Evolutionary conservation across 2,888 invertebrate species (phyloP), one percentile per base, ranked within the genome.

Genomic region (Zaprionus obscuricornis): DNA sequence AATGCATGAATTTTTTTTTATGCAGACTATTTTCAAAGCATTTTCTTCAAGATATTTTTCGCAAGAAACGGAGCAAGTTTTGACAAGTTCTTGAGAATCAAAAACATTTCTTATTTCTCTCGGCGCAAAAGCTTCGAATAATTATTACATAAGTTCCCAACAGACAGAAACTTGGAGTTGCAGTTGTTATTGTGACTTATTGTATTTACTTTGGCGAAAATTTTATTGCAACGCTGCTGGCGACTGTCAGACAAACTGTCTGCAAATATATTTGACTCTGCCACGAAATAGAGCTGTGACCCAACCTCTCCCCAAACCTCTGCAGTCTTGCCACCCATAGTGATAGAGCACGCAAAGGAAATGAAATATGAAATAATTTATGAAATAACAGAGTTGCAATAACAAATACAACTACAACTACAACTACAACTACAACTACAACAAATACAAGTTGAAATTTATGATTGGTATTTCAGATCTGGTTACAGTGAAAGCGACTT

Each of bases 311-410:
- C n/a, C n/a, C n/a, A n/a, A n/a, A n/a, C n/a, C n/a, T n/a, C n/a
- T n/a, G n/a, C n/a, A n/a, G n/a, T n/a, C n/a, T n/a, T n/a, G n/a
- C n/a, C n/a, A n/a, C n/a, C n/a, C n/a, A n/a, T 60, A 36, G 55
- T 31, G 39, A 27, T 62, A 45, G 59, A 46, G 54, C 56, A 78
- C 65, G 78, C 52, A 60, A 63, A 66, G 74, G 82, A 86, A 79
- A 85, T 81, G 58, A 86, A 77, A 84, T 77, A 66, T 81, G 63
- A 76, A 83, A 83, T 83, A 67, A 83, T 75, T 78, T 83, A 83
- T 79, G 71, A 64, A 57, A 51, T 39, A 26, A 50, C n/a, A n/a
- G n/a, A n/a, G n/a, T n/a, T n/a, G n/a, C n/a, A n/a, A n/a, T n/a
- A n/a, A n/a, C n/a, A n/a, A n/a, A n/a, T n/a, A n/a, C n/a, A n/a